phyloP scores from a whole-genome alignment of 2,113 vertebrate genomes.

The Ceratotherium simum region DNA sequence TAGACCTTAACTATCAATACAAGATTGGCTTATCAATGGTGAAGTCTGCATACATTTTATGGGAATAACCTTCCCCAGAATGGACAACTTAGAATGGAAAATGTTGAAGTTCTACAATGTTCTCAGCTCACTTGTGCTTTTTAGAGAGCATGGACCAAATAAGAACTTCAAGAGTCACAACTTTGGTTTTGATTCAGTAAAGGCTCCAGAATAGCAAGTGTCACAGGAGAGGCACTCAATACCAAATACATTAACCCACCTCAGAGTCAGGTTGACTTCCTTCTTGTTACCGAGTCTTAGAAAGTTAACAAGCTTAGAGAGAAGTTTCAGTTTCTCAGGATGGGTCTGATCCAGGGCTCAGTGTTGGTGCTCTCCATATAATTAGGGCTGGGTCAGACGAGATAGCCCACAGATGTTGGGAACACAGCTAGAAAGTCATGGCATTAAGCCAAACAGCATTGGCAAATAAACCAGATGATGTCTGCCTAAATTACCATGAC shows the following conservation, averaged over 20 bases:
- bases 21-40: background rate
- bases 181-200: background rate
- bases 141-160: background rate
- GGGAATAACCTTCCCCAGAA: background rate
- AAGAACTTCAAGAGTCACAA: background rate
- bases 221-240: background rate
- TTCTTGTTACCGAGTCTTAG: background rate
- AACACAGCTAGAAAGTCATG: background rate
- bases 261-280: background rate
- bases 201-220: background rate
- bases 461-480: background rate
- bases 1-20: background rate
- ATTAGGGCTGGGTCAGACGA: background rate
- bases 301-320: background rate
- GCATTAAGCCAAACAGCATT: background rate
- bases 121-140: background rate
- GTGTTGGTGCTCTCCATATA: background rate
- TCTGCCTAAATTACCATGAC: background rate
- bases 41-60: background rate
- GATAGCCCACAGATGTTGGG: background rate
- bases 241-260: background rate
- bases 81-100: background rate
- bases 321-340: background rate
- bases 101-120: background rate
- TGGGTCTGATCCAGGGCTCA: background rate